Conservation (phyloP, 2,797 vertebrate genomes). For the Choloepus didactylus region DNA sequence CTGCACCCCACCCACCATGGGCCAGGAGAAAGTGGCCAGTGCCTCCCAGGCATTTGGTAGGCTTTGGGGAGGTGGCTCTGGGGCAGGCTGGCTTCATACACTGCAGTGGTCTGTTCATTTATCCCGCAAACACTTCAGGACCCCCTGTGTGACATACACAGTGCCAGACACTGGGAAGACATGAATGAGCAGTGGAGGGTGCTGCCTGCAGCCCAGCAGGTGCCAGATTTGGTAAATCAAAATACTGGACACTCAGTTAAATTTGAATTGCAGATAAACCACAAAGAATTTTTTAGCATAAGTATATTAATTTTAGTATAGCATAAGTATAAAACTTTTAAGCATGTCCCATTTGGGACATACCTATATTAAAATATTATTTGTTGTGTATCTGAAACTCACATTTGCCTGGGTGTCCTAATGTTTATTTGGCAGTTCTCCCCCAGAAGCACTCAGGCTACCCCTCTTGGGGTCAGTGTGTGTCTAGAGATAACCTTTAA, state of each 20-base stretch:
- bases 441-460: not conserved
- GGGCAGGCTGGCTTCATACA: not conserved
- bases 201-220: not conserved
- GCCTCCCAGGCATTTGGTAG: not conserved
- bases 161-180: not conserved
- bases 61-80: not conserved
- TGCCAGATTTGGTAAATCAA: not conserved
- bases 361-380: not conserved
- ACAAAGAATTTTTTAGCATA: not conserved
- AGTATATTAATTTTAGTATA: not conserved
- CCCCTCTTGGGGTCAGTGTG: not conserved
- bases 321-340: not conserved
- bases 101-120: not conserved
- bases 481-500: not conserved
- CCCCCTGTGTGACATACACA: not conserved
- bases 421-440: not conserved
- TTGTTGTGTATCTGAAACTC: constrained; percentile 27
- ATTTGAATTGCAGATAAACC: constrained; percentile 44
- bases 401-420: not conserved
- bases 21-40: not conserved
- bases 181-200: not conserved
- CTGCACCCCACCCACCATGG: not conserved
- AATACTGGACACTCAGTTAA: not conserved
- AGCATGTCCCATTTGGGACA: not conserved
- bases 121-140: not conserved